phyloP scores from a whole-genome alignment of 2,888 invertebrate species.

The Heteromurus nitidus region DNA sequence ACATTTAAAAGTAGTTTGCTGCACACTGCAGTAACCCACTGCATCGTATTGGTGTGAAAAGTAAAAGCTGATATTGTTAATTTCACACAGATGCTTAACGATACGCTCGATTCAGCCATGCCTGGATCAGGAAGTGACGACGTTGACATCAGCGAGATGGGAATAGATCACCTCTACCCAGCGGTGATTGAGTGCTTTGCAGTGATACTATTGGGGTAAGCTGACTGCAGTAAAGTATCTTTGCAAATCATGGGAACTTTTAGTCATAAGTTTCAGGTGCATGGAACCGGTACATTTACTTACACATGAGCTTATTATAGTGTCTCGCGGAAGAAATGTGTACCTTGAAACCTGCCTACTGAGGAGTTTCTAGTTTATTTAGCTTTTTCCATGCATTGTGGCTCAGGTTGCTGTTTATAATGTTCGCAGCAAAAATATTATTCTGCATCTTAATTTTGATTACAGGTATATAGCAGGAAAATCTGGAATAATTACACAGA shows the following conservation, averaged over 20 bases:
- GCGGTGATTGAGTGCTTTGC: conserved; percentile 94
- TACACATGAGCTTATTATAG: neutral
- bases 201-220: conserved; percentile 91
- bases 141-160: conserved; percentile 47
- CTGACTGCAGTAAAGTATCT: conserved; percentile 67
- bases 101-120: conserved; percentile 50
- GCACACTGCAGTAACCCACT: no score
- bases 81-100: conserved; percentile 43
- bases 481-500: conserved; percentile 86
- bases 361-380: no score
- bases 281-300: neutral
- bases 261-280: neutral
- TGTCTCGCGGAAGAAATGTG: neutral
- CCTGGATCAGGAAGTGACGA: conserved; percentile 29
- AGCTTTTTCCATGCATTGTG: no score
- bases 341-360: neutral
- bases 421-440: no score
- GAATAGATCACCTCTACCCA: conserved; percentile 80
- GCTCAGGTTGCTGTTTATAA: no score
- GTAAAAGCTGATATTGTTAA: no score
- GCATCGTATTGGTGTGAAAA: no score
- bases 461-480: conserved; percentile 89
- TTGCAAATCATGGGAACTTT: neutral
- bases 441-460: neutral
- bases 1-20: no score